Conservation (phyloP, 2,113 vertebrate species). For the Mungos mungo region DNA sequence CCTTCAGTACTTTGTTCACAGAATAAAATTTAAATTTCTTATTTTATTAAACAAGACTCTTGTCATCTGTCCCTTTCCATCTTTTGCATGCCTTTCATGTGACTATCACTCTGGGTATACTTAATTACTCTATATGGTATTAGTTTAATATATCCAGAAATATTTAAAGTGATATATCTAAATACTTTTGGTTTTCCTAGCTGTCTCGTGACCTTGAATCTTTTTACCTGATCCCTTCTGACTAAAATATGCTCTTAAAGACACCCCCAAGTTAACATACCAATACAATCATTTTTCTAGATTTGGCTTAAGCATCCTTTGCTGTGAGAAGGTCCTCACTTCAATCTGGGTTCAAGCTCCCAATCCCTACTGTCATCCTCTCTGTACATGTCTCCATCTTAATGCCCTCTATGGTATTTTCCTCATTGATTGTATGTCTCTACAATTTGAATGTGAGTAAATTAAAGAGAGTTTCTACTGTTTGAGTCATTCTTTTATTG, state of each 20-base stretch:
- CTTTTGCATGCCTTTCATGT: neutral
- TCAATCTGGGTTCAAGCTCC: neutral
- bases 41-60: neutral
- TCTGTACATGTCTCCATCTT: neutral
- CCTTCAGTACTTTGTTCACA: neutral
- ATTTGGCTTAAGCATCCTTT: neutral
- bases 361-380: neutral
- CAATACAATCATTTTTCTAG: neutral
- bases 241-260: neutral
- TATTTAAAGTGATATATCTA: neutral
- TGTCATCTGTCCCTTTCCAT: neutral
- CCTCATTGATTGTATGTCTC: neutral
- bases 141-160: constrained; percentile 5
- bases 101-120: neutral
- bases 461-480: neutral
- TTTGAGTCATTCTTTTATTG: constrained; percentile 26
- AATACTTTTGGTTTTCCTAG: neutral
- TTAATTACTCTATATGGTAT: neutral
- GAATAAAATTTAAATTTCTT: neutral
- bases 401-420: neutral
- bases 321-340: neutral
- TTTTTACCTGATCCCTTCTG: neutral
- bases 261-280: neutral
- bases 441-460: neutral
- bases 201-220: neutral